Percentiles rank a stretch among this genome's conserved stretches.
phyloP scores from a whole-genome alignment of 2,888 invertebrate species.

The Agonopterix subpropinquella region DNA sequence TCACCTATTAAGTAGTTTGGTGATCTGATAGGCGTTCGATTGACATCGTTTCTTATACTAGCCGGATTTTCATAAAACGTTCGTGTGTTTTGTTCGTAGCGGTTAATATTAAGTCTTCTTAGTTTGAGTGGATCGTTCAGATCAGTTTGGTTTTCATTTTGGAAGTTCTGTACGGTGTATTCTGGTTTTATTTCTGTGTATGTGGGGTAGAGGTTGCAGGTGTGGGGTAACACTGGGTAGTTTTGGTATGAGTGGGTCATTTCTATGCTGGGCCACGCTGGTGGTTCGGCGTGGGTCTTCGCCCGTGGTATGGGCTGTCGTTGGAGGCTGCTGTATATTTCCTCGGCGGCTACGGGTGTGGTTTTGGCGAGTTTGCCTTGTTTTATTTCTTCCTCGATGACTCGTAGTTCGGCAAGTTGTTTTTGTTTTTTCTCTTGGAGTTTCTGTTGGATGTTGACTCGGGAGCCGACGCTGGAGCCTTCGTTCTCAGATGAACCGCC shows the following conservation, averaged over 20 bases:
- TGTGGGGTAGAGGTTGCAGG: slow-evolving; percentile 56
- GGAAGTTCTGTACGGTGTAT: slow-evolving; percentile 40
- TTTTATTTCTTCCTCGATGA: slow-evolving; percentile 88
- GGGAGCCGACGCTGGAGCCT: slow-evolving; percentile 82
- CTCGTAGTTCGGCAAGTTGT: slow-evolving; percentile 87
- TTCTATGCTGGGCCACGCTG: slow-evolving; percentile 68
- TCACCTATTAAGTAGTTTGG: slow-evolving; percentile 48
- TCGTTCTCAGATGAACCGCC: slow-evolving; percentile 85
- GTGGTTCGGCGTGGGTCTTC: slow-evolving; percentile 79
- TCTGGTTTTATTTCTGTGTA: slow-evolving; percentile 63
- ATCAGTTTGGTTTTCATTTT: slow-evolving; percentile 20
- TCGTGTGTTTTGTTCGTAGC: slow-evolving; percentile 40
- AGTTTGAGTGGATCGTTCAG: slow-evolving; percentile 34
- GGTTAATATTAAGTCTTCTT: slow-evolving; percentile 24
- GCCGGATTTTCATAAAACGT: slow-evolving; percentile 60
- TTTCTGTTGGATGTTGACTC: slow-evolving; percentile 91
- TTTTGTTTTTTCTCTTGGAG: slow-evolving; percentile 92
- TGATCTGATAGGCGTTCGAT: slow-evolving; percentile 40
- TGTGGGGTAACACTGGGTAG: slow-evolving; percentile 55
- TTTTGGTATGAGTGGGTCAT: slow-evolving; percentile 66
- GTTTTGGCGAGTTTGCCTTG: slow-evolving; percentile 84
- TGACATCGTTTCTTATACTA: slow-evolving; percentile 35
- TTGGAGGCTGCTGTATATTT: slow-evolving; percentile 70
- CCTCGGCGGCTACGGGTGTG: slow-evolving; percentile 69
- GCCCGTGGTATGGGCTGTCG: slow-evolving; percentile 82